Base-by-base conservation (phyloP, 2,797 vertebrate genomes). In the Phyllotis vaccarum region DNA sequence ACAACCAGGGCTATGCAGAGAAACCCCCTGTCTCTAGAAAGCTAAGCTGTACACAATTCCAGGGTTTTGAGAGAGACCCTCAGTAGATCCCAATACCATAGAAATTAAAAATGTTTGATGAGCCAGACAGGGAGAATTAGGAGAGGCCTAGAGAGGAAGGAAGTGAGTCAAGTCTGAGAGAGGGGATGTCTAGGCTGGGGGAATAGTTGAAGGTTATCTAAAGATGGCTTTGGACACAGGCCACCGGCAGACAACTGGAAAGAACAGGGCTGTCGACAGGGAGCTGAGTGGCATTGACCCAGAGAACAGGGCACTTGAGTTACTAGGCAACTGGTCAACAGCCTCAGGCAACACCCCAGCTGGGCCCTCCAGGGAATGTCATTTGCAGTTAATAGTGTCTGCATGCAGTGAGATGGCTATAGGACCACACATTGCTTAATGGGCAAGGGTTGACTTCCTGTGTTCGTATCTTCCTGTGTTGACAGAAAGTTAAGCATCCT, bases 261-360 rank as follows among this genome's bases (percentile, higher is more conserved):
- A 12, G 80, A 78, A 52, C 62, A 22, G 11, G 29, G 60, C 88
- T 49, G 49, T 37, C 40, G 34, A 40, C 0, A 0, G 34, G n/a
- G 86, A 82, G 37, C 27, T 22, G 43, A 80, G 66, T 10, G 80
- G 64, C 60, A 40, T 16, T 90, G 88, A 90, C 88, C 43, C 27
- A 54, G 40, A 81, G 86, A 75, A 52, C 72, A 13, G 0, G 64
- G 64, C 74, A 60, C 54, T 49, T 3, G 68, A 12, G 92, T 93
- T 87, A 60, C 95, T 90, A 78, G 85, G 92, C 85, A 93, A 54
- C 66, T 10, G 66, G 76, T 62, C 68, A 90, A 43, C 92, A 74
- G 0, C 82, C 37, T 43, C 49, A 70, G n/a, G 11, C 91, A 52
- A 40, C 37, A 34, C 64, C 85, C 52, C 22, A 24, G 81, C 43